These are phyloP conservation scores for Paelopatides confundens DNA, from an alignment of 53 echinoderm and acorn worm genomes.

Conservation along the genomic window DNA sequence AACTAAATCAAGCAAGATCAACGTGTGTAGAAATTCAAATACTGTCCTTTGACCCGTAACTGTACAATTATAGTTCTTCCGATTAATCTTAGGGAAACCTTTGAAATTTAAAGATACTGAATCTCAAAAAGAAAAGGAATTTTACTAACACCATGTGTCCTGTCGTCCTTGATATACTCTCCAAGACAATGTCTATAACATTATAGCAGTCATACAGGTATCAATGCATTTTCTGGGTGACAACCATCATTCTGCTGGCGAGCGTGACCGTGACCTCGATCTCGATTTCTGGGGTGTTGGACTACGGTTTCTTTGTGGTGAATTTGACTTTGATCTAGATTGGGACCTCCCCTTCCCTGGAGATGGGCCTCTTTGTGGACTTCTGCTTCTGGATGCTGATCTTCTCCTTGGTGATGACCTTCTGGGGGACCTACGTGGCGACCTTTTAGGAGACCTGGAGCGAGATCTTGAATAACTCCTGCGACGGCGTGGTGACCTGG, in stretches of 20 bases:
- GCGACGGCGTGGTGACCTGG: slow-evolving; percentile 29
- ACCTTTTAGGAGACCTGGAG: slow-evolving; percentile 12
- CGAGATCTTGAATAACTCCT: slow-evolving; percentile 17
- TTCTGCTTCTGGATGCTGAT: slow-evolving; percentile 22
- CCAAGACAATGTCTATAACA: neutral
- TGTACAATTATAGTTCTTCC: too few species aligned
- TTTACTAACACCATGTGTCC: neutral
- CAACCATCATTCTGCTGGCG: neutral
- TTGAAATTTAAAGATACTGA: too few species aligned
- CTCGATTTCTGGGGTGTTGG: slow-evolving; percentile 15
- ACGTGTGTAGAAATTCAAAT: too few species aligned
- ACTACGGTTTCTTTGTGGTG: slow-evolving; percentile 10
- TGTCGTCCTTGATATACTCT: neutral
- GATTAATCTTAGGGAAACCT: too few species aligned
- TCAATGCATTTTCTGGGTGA: neutral
- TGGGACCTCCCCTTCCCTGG: slow-evolving; percentile 16
- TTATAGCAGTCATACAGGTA: neutral
- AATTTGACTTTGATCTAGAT: slow-evolving; percentile 6
- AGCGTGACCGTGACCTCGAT: neutral
- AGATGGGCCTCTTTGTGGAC: neutral
- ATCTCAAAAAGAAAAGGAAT: neutral
- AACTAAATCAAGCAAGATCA: too few species aligned
- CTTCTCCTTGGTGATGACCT: slow-evolving; percentile 19
- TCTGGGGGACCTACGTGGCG: slow-evolving; percentile 4
- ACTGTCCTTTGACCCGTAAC: too few species aligned